A percentile compares a stretch with the other conserved stretches of the same genome.
phyloP scores from a whole-genome alignment of 2,888 invertebrate genomes.

The Pseudolycoriella hygida region DNA sequence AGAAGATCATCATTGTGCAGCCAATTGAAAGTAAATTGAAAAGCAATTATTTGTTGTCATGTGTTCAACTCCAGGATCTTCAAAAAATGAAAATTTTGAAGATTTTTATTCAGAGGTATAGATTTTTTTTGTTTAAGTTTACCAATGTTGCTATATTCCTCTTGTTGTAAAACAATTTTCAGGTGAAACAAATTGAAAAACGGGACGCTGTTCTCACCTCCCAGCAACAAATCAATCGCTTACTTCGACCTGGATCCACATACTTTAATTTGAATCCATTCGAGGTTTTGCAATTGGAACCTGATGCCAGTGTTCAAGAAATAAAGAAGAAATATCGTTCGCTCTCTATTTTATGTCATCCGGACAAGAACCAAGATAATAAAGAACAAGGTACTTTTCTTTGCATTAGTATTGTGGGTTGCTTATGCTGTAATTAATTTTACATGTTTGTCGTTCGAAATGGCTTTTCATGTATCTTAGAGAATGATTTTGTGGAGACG shows the following conservation, averaged over 20 bases:
- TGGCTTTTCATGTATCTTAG: too few species aligned
- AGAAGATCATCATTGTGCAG: too few species aligned
- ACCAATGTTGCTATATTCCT: background rate
- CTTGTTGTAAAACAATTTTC: background rate
- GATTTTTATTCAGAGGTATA: constrained; percentile 70
- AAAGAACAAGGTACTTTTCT: constrained; percentile 48
- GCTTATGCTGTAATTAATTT: too few species aligned
- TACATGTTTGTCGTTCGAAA: too few species aligned
- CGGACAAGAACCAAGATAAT: constrained; percentile 97
- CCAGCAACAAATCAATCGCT: constrained; percentile 89
- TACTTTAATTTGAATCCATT: constrained; percentile 98
- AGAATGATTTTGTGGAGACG: too few species aligned
- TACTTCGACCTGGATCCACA: constrained; percentile 90
- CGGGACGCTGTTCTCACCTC: constrained; percentile 92
- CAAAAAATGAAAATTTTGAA: constrained; percentile 55
- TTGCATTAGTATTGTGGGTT: too few species aligned
- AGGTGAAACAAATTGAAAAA: constrained; percentile 99
- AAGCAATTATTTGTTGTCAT: too few species aligned
- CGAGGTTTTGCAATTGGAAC: constrained; percentile 79
- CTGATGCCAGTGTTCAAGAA: constrained; percentile 73
- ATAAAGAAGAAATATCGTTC: constrained; percentile 93
- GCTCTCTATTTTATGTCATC: constrained; percentile 95
- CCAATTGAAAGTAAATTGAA: too few species aligned
- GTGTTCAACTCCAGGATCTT: too few species aligned
- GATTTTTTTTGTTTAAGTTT: background rate